These are phyloP conservation scores for Aeoliscus strigatus DNA, from an alignment of 2,797 vertebrate genomes.

Conservation along the genomic window DNA sequence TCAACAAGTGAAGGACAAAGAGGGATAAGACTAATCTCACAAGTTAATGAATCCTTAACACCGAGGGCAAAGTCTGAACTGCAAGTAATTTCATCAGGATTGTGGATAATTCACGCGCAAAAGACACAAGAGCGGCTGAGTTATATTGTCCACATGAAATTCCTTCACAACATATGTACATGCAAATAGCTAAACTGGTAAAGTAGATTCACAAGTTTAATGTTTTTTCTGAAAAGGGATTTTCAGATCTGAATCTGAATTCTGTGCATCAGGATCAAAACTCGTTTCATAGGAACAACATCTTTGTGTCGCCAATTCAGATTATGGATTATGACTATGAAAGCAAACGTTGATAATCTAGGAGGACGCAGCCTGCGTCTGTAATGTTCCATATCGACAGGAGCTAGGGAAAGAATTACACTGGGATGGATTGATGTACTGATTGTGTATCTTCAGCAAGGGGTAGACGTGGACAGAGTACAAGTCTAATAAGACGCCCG, in stretches of 20 bases:
- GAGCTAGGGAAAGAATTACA: too few species aligned
- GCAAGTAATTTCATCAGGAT: conserved; percentile 27
- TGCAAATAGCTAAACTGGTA: conserved; percentile 7
- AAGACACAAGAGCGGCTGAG: neutral
- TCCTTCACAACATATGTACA: neutral
- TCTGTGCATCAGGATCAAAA: conserved; percentile 11
- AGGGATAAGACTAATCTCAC: conserved; percentile 53
- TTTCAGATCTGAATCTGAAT: conserved; percentile 28
- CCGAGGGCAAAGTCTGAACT: conserved; percentile 9
- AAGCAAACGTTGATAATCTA: conserved; percentile 12
- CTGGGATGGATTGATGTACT: neutral
- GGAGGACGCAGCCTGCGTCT: conserved; percentile 2
- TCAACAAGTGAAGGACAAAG: conserved; percentile 30
- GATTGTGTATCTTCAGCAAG: neutral
- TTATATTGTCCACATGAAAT: too few species aligned
- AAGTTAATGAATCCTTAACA: conserved; percentile 52
- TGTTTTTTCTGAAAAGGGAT: conserved; percentile 11
- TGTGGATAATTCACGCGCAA: conserved; percentile 26
- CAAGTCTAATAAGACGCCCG: too few species aligned
- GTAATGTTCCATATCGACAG: conserved; percentile 12
- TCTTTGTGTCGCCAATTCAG: conserved; percentile 13
- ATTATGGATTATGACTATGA: conserved; percentile 36
- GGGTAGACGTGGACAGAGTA: too few species aligned
- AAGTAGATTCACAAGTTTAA: conserved; percentile 11
- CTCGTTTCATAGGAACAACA: neutral